These are phyloP conservation scores for Platyscapa corneri DNA, from an alignment of 1,140 invertebrate genomes.

Conservation along the genomic window DNA sequence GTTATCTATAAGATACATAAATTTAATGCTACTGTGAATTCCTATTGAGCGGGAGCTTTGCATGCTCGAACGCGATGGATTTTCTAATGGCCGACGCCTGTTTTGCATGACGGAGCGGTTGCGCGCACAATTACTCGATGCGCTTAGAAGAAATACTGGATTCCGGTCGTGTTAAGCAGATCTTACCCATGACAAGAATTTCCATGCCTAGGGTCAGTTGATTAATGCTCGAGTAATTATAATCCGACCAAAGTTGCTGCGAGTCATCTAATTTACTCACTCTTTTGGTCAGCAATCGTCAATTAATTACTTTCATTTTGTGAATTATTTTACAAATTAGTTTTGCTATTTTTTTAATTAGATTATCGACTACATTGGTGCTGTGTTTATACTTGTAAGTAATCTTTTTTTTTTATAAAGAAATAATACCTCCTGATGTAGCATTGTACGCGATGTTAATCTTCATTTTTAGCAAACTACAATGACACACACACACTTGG, in stretches of 20 bases:
- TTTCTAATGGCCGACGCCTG: neutral
- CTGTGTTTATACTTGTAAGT: neutral
- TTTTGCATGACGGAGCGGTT: neutral
- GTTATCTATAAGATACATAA: conserved; percentile 21
- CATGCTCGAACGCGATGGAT: neutral
- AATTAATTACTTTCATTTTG: neutral
- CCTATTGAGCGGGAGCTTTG: neutral
- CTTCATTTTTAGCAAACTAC: no score
- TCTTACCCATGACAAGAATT: neutral
- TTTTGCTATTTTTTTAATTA: neutral
- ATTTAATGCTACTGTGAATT: conserved; percentile 17
- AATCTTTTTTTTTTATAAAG: no score
- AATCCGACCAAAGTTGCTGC: neutral
- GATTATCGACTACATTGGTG: neutral
- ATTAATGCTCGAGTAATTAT: neutral
- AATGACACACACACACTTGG: no score
- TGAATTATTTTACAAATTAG: neutral
- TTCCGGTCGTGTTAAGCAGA: neutral
- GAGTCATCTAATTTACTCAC: neutral
- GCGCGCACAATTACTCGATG: neutral
- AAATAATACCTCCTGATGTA: no score
- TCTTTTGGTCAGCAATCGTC: neutral
- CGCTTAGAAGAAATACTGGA: neutral
- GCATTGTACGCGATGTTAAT: no score
- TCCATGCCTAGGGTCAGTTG: neutral